These are phyloP conservation scores for Heloderma charlesbogerti DNA, from an alignment of 2,113 vertebrate species.

Conservation along the genomic window DNA sequence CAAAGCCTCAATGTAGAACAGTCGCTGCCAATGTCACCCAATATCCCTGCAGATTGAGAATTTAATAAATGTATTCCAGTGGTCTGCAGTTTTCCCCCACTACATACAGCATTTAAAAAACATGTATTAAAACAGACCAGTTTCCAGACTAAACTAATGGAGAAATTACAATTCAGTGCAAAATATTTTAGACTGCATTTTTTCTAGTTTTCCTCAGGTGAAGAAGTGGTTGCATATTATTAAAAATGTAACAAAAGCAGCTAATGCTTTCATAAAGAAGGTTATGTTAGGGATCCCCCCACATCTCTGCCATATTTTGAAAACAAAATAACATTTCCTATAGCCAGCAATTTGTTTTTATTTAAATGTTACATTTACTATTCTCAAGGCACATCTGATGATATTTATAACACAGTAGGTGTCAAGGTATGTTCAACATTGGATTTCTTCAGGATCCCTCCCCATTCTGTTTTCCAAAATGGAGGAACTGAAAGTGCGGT, in stretches of 20 bases:
- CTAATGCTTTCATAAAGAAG: constrained; percentile 94
- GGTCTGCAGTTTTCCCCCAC: constrained; percentile 82
- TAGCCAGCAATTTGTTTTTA: constrained; percentile 92
- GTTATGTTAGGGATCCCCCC: constrained; percentile 85
- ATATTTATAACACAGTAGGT: constrained; percentile 92
- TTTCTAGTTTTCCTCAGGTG: constrained; percentile 90
- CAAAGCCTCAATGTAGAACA: constrained; percentile 92
- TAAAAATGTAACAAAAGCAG: constrained; percentile 98
- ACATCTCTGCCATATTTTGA: constrained; percentile 86
- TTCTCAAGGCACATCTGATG: constrained; percentile 99
- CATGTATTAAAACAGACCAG: constrained; percentile 90
- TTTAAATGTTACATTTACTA: constrained; percentile 96
- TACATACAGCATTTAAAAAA: constrained; percentile 88
- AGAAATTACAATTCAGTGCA: constrained; percentile 98
- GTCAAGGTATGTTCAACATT: constrained; percentile 87
- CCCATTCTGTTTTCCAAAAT: constrained; percentile 88
- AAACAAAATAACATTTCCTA: constrained; percentile 92
- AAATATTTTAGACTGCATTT: constrained; percentile 94
- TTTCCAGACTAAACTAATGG: constrained; percentile 94
- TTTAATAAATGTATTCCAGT: constrained; percentile 84
- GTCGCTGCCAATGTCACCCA: constrained; percentile 91
- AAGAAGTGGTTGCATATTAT: constrained; percentile 99
- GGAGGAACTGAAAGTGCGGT: constrained; percentile 93
- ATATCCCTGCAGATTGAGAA: constrained; percentile 89
- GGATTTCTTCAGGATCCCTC: constrained; percentile 88